Base-by-base conservation (phyloP, 2,113 vertebrate species). In the Hassar affinis region DNA sequence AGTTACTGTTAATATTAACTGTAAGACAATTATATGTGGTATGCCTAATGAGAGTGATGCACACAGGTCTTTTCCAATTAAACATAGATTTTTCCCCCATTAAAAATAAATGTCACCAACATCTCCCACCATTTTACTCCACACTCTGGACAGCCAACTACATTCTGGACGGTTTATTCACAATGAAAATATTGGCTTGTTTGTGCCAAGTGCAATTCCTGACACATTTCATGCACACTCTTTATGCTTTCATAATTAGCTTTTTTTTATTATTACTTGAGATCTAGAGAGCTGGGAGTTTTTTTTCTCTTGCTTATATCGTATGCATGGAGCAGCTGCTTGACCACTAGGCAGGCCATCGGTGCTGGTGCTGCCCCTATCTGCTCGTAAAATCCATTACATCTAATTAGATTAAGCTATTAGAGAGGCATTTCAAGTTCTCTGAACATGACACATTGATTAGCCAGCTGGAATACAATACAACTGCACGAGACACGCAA, bases 381-480 rank as follows among this genome's bases (percentile, higher is more conserved):
- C 30, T 80, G 72, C 78, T 75, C 2, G 75, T 81, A 52, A 86
- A 72, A 80, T 27, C 35, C 76, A 74, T 83, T 56, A 78, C 54
- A 3, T 81, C 78, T 78, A 45, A 77, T 77, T 49, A 47, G 56
- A 57, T 30, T 49, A 15, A 76, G 81, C 59, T 49, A 14, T 71
- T 22, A 77, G 61, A 77, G 61, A 15, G 30, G 33, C 3, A 57
- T 80, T 77, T 77, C 49, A 86, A 57, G 42, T 56, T 61, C 20
- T 54, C 47, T 30, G 33, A 54, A 79, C 74, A 45, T 61, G 47
- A 68, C 33, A 78, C 56, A 82, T 49, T 45, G 33, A 59, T 79
- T 52, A 84, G 68, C 54, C 64, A 71, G 42, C 30, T 49, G 52
- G 72, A 78, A 27, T 27, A 83, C 47, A 79, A 54, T 74, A 62